These are phyloP conservation scores for Iphiclides podalirius DNA, from an alignment of 2,888 invertebrate species.

Conservation along the genomic window DNA sequence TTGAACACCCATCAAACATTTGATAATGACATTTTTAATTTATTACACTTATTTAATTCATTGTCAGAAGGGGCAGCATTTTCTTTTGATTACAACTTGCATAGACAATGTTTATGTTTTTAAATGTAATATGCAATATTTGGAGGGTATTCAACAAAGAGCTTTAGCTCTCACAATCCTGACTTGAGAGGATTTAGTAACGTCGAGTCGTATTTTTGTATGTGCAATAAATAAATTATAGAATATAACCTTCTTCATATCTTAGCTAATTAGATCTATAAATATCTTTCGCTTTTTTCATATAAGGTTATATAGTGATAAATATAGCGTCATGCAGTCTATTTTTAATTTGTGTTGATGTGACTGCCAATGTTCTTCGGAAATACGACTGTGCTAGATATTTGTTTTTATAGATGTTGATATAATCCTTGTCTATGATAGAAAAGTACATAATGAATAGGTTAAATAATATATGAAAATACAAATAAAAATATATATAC, in stretches of 20 bases:
- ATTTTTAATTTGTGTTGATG: slow-evolving; percentile 18
- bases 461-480: slow-evolving; percentile 69
- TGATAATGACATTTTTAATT: slow-evolving; percentile 42
- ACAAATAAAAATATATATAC: slow-evolving; percentile 80
- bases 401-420: slow-evolving; percentile 61
- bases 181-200: slow-evolving; percentile 32
- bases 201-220: slow-evolving; percentile 67
- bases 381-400: slow-evolving; percentile 31
- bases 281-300: slow-evolving; percentile 65
- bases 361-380: slow-evolving; percentile 36
- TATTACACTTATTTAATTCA: slow-evolving; percentile 35
- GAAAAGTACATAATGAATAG: slow-evolving; percentile 76
- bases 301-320: slow-evolving; percentile 37
- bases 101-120: slow-evolving; percentile 42
- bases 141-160: slow-evolving; percentile 5
- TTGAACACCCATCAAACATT: slow-evolving; percentile 42
- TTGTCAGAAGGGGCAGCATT: slow-evolving; percentile 50
- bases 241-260: slow-evolving; percentile 67
- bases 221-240: slow-evolving; percentile 75
- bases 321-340: slow-evolving; percentile 24
- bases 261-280: slow-evolving; percentile 73
- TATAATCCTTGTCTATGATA: slow-evolving; percentile 76
- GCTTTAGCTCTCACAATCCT: slow-evolving; percentile 37
- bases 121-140: slow-evolving; percentile 19
- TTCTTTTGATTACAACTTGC: slow-evolving; percentile 43